A percentile compares a stretch with the other conserved stretches of the same genome.
phyloP scores from a whole-genome alignment of 2,888 invertebrate species.

The Ecdyonurus torrentis region DNA sequence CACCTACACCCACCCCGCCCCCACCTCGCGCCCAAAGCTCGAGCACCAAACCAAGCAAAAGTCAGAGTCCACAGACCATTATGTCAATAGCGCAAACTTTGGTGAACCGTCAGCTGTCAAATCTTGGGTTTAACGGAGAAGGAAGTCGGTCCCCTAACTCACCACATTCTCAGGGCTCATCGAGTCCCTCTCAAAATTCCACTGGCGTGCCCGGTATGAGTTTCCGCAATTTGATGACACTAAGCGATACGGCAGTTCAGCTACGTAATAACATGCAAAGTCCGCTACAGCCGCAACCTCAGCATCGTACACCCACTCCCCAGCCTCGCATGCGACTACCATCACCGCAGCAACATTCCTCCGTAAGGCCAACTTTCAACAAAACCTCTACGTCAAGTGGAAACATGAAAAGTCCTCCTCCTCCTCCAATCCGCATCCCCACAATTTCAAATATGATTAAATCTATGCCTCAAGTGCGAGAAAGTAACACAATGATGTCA shows the following conservation, averaged over 20 bases:
- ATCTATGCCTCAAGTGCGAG: not conserved
- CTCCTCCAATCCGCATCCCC: constrained; percentile 1
- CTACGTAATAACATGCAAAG: constrained; percentile 20
- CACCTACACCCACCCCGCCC: constrained; percentile 8
- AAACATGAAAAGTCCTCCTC: not conserved
- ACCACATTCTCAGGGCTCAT: not conserved
- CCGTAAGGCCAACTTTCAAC: not conserved
- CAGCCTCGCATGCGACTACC: not conserved
- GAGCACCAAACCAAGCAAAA: not conserved
- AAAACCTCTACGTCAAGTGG: not conserved
- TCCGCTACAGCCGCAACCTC: no score
- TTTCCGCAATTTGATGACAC: constrained; percentile 33
- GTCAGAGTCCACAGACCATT: constrained; percentile 9
- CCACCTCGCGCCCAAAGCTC: constrained; percentile 7
- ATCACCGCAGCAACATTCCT: not conserved
- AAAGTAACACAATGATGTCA: not conserved
- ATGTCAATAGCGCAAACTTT: constrained; percentile 16
- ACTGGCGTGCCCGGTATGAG: constrained; percentile 15
- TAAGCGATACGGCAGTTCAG: constrained; percentile 25
- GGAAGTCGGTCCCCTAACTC: constrained; percentile 14
- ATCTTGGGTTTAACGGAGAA: constrained; percentile 1
- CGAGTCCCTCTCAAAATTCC: not conserved
- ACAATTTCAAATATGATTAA: not conserved
- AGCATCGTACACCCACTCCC: constrained; percentile 6
- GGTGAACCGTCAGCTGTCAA: constrained; percentile 16